Base-by-base conservation (phyloP, 2,797 vertebrate species). In the Otus scops region DNA sequence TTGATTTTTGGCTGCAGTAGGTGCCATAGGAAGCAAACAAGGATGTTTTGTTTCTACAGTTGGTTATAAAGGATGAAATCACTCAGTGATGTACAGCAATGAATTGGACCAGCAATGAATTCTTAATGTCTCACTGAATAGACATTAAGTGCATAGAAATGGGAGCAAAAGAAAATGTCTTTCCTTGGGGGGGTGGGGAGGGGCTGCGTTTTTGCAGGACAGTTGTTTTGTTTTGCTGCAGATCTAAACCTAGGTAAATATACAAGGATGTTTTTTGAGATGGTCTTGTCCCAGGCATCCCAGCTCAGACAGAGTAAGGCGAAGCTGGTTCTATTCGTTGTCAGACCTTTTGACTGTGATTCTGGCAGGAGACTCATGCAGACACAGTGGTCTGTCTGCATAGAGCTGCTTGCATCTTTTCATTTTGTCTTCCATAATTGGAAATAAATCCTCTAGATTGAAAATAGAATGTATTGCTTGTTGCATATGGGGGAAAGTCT, bases 371-470 rank as follows among this genome's bases (percentile, higher is more conserved):
- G 27, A 75, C 54, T 81, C 61, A 47, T 39, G 30, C 65, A 78
- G 38, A 54, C 15, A 10, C 32, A 54, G 53, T n/a, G 26, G 15
- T 75, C 65, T 78, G 53, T 75, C 76, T 91, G 76, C 54, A 39
- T 5, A 76, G 63, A 81, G 54, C 57, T 88, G 39, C 51, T 67
- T 92, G 87, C n/a, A 43, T 78, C 84, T 94, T 93, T 91, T 81
- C 36, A 84, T 91, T 93, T 92, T 95, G 39, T 90, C 60, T 94
- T 90, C 85, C 51, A 41, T 96, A 94, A 95, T 96, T 86, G 59
- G 70, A 96, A 95, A 93, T 82, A 96, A 96, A 95, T 94, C 68
- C 78, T 93, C 38, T 71, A 92, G 81, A 64, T 3, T 74, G 91
- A 80, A 95, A 95, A 85, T 45, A 53, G 28, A 91, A 88, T 73